These are phyloP conservation scores for Lycaon pictus DNA, from an alignment of 2,113 vertebrate genomes.

Conservation along the genomic window DNA sequence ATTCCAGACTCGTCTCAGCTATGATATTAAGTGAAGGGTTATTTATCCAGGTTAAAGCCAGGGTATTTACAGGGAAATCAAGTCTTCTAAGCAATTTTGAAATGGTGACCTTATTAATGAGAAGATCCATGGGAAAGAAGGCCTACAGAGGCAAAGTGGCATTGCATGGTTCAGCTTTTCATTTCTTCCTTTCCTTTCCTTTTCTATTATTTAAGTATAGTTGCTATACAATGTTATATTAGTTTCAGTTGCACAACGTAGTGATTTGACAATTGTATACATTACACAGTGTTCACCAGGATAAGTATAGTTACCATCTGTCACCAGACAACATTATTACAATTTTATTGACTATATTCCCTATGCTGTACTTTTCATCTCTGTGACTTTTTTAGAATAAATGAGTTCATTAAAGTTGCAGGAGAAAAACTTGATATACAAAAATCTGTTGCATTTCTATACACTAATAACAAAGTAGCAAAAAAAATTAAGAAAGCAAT, in stretches of 20 bases:
- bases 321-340: not conserved
- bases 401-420: not conserved
- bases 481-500: not conserved
- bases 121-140: not conserved
- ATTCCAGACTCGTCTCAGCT: not conserved
- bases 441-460: not conserved
- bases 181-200: not conserved
- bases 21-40: not conserved
- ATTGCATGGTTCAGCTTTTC: not conserved
- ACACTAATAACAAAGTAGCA: not conserved
- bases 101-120: not conserved
- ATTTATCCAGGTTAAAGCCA: not conserved
- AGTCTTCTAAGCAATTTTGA: not conserved
- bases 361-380: not conserved
- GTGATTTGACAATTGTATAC: not conserved
- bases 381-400: not conserved
- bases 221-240: not conserved
- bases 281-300: not conserved
- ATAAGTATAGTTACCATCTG: not conserved
- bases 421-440: not conserved
- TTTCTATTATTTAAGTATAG: not conserved
- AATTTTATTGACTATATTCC: not conserved
- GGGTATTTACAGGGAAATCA: not conserved
- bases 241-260: not conserved
- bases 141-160: not conserved